These are phyloP conservation scores for Drosophila orosa DNA, from an alignment of 1,140 invertebrate genomes.

Conservation along the genomic window DNA sequence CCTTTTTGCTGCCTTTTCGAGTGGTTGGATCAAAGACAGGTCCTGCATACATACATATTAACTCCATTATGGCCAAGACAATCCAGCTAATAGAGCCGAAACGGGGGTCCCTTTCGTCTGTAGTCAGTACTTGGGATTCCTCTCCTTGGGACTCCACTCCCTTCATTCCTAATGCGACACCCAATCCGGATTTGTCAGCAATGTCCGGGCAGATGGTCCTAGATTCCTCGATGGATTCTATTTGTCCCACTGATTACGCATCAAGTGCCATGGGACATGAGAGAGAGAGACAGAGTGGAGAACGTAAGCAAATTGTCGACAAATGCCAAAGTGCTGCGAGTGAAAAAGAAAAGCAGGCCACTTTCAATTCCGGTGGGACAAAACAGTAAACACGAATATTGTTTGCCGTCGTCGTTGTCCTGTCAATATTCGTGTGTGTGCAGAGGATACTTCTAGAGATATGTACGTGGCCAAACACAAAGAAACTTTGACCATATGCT, in stretches of 20 bases:
- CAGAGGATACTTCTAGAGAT: conserved; percentile 32
- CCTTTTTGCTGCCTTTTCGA: conserved; percentile 18
- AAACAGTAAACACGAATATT: conserved; percentile 55
- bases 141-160: not conserved
- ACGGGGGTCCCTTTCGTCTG: conserved; percentile 25
- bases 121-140: not conserved
- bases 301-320: conserved; percentile 59
- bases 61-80: conserved; percentile 76
- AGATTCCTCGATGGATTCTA: conserved; percentile 67
- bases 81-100: conserved; percentile 63
- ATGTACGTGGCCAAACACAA: conserved; percentile 58
- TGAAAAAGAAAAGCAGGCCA: conserved; percentile 45
- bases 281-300: conserved; percentile 4
- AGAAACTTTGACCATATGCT: conserved; percentile 12
- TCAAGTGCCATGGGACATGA: conserved; percentile 57
- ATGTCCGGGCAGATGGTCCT: conserved; percentile 62
- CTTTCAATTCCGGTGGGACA: conserved; percentile 64
- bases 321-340: conserved; percentile 43
- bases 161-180: conserved; percentile 63
- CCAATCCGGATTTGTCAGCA: conserved; percentile 76
- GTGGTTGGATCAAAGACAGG: conserved; percentile 69
- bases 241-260: conserved; percentile 70
- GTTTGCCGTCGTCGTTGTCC: conserved; percentile 46
- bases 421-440: conserved; percentile 40
- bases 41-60: conserved; percentile 65